A percentile compares a stretch with the other conserved stretches of the same genome.
Evolutionary conservation across 2,888 invertebrate species (phyloP).

Genomic region (Noctua pronuba): DNA sequence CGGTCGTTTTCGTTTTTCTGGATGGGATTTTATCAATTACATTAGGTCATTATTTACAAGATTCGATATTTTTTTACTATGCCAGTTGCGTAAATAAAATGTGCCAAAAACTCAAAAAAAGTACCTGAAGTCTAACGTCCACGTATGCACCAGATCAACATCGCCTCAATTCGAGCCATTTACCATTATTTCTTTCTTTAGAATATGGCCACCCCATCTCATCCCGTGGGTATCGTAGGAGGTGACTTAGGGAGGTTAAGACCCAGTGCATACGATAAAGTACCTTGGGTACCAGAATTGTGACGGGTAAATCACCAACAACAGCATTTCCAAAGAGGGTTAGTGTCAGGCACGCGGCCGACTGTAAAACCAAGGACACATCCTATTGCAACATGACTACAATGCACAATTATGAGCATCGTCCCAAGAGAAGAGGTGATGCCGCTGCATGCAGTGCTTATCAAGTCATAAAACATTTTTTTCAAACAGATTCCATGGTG

Average conservation of each 20-base stretch:
- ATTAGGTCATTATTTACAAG: not conserved
- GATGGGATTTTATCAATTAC: conserved; percentile 24
- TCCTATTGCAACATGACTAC: not conserved
- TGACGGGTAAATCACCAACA: not conserved
- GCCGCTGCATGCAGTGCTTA: not conserved
- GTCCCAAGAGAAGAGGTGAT: not conserved
- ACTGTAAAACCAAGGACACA: not conserved
- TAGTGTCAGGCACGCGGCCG: too few relatives aligned
- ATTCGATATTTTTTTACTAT: not conserved
- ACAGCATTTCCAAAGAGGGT: not conserved
- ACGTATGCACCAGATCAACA: not conserved
- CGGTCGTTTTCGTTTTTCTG: conserved; percentile 23
- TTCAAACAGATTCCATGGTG: not conserved
- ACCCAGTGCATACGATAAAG: not conserved
- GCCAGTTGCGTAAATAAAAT: not conserved
- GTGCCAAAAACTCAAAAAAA: not conserved
- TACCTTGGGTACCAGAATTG: not conserved
- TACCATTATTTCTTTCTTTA: not conserved
- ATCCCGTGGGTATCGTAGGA: not conserved
- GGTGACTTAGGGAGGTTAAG: not conserved
- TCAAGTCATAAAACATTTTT: not conserved
- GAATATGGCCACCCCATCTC: not conserved
- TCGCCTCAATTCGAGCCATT: not conserved
- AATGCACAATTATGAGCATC: not conserved
- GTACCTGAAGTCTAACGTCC: not conserved